Base-by-base conservation (phyloP, 2,888 invertebrate species). In the Agonum fuliginosum region DNA sequence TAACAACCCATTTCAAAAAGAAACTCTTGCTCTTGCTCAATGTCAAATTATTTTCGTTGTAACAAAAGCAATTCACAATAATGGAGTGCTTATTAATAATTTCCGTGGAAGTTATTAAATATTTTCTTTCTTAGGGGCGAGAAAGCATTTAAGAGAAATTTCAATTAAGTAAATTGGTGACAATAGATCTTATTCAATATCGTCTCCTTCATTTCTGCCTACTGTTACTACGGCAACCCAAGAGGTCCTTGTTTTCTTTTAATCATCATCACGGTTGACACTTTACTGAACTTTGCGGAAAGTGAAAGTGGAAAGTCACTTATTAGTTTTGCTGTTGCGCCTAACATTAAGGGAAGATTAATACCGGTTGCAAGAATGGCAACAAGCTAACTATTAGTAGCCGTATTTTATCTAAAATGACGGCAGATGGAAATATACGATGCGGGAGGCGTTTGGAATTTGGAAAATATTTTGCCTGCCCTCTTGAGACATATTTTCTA, bases 141-240 rank as follows among this genome's bases (percentile, higher is more conserved):
- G 51, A 51, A 51, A 22, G 51, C 51, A 51, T 51, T 51, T 20
- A 51, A 20, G 51, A 22, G 51, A 51, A 51, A 51, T 51, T 51
- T 51, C 51, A 51, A 22, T 51, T 51, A 51, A 51, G 51, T 51
- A 51, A 51, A 51, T 51, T 51, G 51, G 22, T 51, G 51, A 51
- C 22, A 51, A 51, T 51, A 51, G 51, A 51, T 51, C 51, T 51
- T 51, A 51, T 51, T 51, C 51, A 51, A 51, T 51, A 51, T 51
- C 20, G 3, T 51, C 4, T 51, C 51, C 14, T 51, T 22, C 51
- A 20, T 20, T 19, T 48, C 19, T 51, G 24, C 8, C 48, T 41
- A 12, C 51, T 51, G 51, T 51, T 51, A 10, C 12, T 24, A 51
- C n/a, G 51, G 51, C n/a, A 22, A 51, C 51, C 22, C 20, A 12